Evolutionary conservation across 1,140 invertebrate genomes (phyloP).

Genomic region (Zaprionus kolodkinae): DNA sequence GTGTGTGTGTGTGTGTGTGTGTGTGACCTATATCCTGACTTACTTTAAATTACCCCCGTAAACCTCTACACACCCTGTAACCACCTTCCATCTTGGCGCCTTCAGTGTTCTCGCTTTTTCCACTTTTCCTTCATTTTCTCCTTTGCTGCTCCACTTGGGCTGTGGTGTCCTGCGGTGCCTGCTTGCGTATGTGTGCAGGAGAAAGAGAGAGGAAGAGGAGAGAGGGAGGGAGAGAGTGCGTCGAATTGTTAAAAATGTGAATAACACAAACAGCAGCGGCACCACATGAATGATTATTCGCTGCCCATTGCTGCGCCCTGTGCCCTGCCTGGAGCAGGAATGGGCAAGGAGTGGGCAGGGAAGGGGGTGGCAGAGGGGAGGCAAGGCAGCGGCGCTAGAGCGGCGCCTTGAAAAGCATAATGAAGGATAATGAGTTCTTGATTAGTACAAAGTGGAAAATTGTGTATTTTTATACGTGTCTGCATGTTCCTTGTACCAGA

Average conservation of each 20-base stretch:
- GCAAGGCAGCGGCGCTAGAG: conserved; percentile 4
- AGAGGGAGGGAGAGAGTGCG: not conserved
- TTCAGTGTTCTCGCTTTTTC: not conserved
- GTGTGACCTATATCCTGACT: not conserved
- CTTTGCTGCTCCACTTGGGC: not conserved
- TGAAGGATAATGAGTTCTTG: conserved; percentile 76
- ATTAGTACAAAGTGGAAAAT: conserved; percentile 77
- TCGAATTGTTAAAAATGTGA: conserved; percentile 6
- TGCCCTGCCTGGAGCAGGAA: not conserved
- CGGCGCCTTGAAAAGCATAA: conserved; percentile 71
- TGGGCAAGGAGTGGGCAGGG: not conserved
- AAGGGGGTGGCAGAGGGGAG: not conserved
- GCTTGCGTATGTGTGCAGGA: too few relatives aligned
- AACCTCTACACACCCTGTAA: not conserved
- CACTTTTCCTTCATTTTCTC: not conserved
- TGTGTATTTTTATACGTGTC: conserved; percentile 61
- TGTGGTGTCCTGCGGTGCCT: not conserved
- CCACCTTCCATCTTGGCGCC: not conserved
- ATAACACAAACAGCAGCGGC: not conserved
- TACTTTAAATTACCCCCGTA: not conserved
- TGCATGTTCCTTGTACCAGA: not conserved
- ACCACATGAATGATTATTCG: conserved; percentile 38
- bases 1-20: not conserved
- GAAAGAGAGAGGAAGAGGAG: too few relatives aligned
- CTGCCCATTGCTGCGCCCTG: conserved; percentile 17